These are phyloP conservation scores for Scrobipalpa costella DNA, from an alignment of 2,888 invertebrate species.

Conservation along the genomic window DNA sequence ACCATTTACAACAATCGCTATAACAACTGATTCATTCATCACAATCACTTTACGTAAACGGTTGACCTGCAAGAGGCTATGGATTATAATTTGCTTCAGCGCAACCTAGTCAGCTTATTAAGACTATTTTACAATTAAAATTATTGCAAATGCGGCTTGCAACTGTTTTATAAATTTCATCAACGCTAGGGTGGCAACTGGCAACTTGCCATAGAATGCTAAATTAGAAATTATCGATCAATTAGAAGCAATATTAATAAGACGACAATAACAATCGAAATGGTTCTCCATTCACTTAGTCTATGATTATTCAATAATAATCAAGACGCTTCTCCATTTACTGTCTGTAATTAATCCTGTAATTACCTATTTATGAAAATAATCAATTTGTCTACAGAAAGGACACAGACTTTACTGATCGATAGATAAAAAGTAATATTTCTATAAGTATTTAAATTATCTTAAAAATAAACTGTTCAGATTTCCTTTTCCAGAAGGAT, in stretches of 20 bases:
- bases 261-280: neutral
- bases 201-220: neutral
- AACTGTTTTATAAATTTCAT: conserved; percentile 13
- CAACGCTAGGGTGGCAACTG: neutral
- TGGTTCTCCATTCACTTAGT: too few species aligned
- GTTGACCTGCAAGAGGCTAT: conserved; percentile 7
- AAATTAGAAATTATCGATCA: conserved; percentile 8
- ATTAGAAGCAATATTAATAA: conserved; percentile 1
- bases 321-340: neutral
- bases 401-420: too few species aligned
- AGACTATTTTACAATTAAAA: conserved; percentile 8
- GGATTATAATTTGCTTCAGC: neutral
- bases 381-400: neutral
- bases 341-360: neutral
- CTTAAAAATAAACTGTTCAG: too few species aligned
- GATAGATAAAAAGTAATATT: too few species aligned
- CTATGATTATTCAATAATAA: too few species aligned
- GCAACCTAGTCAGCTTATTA: conserved; percentile 11
- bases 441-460: too few species aligned
- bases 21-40: neutral
- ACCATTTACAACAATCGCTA: conserved; percentile 1
- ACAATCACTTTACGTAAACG: neutral
- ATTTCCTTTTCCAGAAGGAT: too few species aligned
- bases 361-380: neutral
- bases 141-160: neutral